Percentiles rank a stretch among this genome's conserved stretches.
These are phyloP conservation scores for Miichthys miiuy DNA, from an alignment of 2,797 vertebrate genomes.

Conservation along the genomic window DNA sequence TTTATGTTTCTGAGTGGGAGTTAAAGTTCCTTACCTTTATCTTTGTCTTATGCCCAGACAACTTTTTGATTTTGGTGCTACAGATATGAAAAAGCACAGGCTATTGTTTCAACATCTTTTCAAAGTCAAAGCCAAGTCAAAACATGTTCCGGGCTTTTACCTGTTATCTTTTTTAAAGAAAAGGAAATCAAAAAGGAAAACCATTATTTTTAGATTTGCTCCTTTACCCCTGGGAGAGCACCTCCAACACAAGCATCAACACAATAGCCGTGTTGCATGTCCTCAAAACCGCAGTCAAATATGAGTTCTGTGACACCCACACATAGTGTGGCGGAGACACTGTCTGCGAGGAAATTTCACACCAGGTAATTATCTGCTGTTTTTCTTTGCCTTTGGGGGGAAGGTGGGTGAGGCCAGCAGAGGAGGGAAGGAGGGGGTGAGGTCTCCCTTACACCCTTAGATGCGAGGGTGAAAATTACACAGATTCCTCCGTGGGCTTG, in stretches of 20 bases:
- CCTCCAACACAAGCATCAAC: constrained; percentile 59
- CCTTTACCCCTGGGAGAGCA: constrained; percentile 51
- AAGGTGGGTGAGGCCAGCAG: constrained; percentile 37
- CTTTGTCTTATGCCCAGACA: neutral
- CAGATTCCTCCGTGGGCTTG: constrained; percentile 70
- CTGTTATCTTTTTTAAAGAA: constrained; percentile 27
- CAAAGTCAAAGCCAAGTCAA: constrained; percentile 45
- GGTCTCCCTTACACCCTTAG: constrained; percentile 67
- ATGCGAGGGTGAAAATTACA: constrained; percentile 80
- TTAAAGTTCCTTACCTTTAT: neutral
- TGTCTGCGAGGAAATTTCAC: constrained; percentile 73
- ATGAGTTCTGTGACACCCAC: constrained; percentile 68
- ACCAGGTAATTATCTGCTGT: constrained; percentile 80
- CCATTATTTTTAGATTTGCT: constrained; percentile 62
- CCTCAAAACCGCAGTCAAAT: constrained; percentile 63
- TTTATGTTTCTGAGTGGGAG: neutral
- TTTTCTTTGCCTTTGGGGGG: constrained; percentile 71
- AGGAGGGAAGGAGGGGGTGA: constrained; percentile 20
- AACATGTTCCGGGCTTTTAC: constrained; percentile 26
- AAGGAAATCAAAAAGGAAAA: constrained; percentile 34
- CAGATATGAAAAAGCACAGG: constrained; percentile 2
- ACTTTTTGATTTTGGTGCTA: neutral
- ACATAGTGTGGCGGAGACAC: constrained; percentile 37
- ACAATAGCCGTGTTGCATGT: constrained; percentile 49
- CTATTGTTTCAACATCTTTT: constrained; percentile 18